These are phyloP conservation scores for Drosophila tsacasi DNA, from an alignment of 1,140 invertebrate species.

Conservation along the genomic window DNA sequence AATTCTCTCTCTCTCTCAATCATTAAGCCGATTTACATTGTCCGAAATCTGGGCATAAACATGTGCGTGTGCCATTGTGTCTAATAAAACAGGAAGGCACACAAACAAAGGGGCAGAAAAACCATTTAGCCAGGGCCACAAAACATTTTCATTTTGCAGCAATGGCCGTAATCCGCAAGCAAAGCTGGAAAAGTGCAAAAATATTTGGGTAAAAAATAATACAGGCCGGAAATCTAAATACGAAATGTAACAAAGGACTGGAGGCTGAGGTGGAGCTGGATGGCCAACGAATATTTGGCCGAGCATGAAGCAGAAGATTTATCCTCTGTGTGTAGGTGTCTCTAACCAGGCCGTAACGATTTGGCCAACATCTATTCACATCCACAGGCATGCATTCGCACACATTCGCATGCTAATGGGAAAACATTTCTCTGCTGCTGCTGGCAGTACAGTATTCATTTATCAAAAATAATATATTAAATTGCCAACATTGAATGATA, in stretches of 20 bases:
- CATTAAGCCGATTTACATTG: conserved; percentile 46
- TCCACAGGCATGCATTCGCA: conserved; percentile 11
- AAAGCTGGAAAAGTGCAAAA: conserved; percentile 48
- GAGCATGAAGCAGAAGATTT: conserved; percentile 49
- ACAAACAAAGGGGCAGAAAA: conserved; percentile 26
- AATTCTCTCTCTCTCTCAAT: conserved; percentile 43
- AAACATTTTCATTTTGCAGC: conserved; percentile 49
- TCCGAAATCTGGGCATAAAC: conserved; percentile 31
- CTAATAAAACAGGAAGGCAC: conserved; percentile 13
- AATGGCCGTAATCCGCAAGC: conserved; percentile 21
- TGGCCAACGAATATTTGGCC: conserved; percentile 19
- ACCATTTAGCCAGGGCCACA: conserved; percentile 43
- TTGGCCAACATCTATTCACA: conserved; percentile 26
- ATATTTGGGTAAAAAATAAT: conserved; percentile 42
- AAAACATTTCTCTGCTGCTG: conserved; percentile 37
- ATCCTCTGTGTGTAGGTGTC: conserved; percentile 27
- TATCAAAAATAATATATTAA: conserved; percentile 84
- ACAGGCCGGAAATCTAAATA: conserved; percentile 39
- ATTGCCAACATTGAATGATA: conserved; percentile 84
- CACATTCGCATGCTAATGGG: conserved; percentile 53
- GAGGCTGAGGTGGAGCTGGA: not conserved
- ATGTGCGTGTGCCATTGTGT: conserved; percentile 18
- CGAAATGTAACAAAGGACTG: conserved; percentile 38
- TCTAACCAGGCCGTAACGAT: conserved; percentile 30
- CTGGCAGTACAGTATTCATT: conserved; percentile 63